These are phyloP conservation scores for Muschampia plurimacula DNA, from an alignment of 2,888 invertebrate genomes.

Conservation along the genomic window DNA sequence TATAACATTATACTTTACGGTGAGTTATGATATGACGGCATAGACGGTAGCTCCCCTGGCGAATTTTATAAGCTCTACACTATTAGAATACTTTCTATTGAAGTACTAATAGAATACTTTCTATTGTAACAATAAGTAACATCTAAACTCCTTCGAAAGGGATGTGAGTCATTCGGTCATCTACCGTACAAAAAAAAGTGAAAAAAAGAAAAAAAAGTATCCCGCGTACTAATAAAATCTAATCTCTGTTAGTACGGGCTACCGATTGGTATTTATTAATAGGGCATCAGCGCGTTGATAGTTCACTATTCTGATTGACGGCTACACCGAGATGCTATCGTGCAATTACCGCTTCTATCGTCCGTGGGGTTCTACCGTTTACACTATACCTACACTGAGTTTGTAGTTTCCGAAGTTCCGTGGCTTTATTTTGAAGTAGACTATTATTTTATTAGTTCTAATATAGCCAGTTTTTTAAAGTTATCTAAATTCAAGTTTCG, in stretches of 20 bases:
- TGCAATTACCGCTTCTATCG: slow-evolving; percentile 62
- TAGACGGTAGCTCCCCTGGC: no score
- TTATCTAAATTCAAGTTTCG: no score
- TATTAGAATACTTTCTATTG: no score
- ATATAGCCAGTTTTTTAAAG: no score
- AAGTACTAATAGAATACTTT: no score
- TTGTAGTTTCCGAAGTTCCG: not conserved
- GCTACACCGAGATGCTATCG: slow-evolving; percentile 82
- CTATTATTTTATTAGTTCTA: not conserved
- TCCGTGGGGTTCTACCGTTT: not conserved
- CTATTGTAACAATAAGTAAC: not conserved
- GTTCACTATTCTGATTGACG: slow-evolving; percentile 75
- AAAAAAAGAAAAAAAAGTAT: slow-evolving; percentile 60
- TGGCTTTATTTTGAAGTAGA: no score
- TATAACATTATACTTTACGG: no score
- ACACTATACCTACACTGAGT: not conserved
- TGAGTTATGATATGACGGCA: no score
- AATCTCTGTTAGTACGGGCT: slow-evolving; percentile 73
- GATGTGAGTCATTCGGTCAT: not conserved
- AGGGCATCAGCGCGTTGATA: slow-evolving; percentile 70
- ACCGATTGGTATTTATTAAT: slow-evolving; percentile 84
- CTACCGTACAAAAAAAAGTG: not conserved
- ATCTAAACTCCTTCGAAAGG: not conserved
- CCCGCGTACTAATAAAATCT: slow-evolving; percentile 74
- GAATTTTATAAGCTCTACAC: not conserved